These are phyloP conservation scores for Camelus dromedarius DNA, from an alignment of 2,113 vertebrate genomes.

Conservation along the genomic window DNA sequence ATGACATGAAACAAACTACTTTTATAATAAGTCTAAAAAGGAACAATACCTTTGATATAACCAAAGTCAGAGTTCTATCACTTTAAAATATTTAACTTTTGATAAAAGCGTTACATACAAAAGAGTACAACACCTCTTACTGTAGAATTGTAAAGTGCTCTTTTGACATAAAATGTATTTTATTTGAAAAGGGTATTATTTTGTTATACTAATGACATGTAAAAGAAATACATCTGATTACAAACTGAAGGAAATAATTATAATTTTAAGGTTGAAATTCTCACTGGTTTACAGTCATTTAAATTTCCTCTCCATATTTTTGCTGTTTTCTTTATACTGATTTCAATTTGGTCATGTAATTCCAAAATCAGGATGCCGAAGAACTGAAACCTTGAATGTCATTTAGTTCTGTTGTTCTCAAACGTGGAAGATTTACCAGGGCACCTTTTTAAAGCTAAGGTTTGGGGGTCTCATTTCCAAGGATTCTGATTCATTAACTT, in stretches of 20 bases:
- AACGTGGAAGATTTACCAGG: not conserved
- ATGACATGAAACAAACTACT: not conserved
- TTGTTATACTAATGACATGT: not conserved
- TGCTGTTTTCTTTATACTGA: not conserved
- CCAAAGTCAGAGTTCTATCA: not conserved
- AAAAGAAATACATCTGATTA: not conserved
- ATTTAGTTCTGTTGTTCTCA: not conserved
- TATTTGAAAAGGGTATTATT: not conserved
- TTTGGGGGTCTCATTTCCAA: not conserved
- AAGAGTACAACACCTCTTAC: not conserved
- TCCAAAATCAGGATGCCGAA: not conserved
- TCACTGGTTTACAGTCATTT: not conserved
- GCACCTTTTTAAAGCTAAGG: not conserved
- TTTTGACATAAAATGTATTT: not conserved
- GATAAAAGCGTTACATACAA: not conserved
- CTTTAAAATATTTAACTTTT: constrained; percentile 38
- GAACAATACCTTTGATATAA: not conserved
- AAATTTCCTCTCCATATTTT: not conserved
- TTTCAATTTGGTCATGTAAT: not conserved
- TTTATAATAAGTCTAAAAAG: constrained; percentile 19
- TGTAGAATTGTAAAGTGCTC: not conserved
- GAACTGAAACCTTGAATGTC: not conserved
- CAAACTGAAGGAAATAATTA: not conserved
- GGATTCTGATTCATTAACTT: not conserved
- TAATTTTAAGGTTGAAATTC: not conserved